Percentiles rank a stretch among this genome's conserved stretches.
Evolutionary conservation across 2,113 vertebrate species (phyloP).

Genomic region (Nesospiza acunhae): DNA sequence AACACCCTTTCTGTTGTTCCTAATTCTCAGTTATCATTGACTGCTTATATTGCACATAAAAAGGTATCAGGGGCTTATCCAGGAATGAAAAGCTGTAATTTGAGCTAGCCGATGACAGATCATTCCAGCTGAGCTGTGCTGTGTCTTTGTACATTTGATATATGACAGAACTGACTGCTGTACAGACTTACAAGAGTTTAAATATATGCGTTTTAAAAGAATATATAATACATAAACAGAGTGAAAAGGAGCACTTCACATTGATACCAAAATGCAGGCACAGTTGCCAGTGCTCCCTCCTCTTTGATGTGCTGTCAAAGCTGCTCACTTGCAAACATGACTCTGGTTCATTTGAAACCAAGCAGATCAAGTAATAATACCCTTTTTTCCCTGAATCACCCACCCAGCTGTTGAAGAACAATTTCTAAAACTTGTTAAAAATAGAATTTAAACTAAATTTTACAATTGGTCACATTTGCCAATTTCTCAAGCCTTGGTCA

Average conservation of each 20-base stretch:
- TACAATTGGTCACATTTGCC: neutral
- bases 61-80: neutral
- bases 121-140: neutral
- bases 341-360: neutral
- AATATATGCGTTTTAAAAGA: neutral
- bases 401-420: neutral
- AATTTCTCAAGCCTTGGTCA: neutral
- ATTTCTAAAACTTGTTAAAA: neutral
- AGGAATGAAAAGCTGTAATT: conserved; percentile 16
- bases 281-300: neutral
- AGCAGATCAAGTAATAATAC: neutral
- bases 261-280: neutral
- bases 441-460: neutral
- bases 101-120: neutral
- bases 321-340: neutral
- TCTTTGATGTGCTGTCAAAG: neutral
- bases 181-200: neutral
- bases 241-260: neutral
- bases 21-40: conserved; percentile 1
- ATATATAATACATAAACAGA: neutral
- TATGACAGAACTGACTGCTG: neutral
- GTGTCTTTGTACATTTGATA: neutral
- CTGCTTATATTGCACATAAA: neutral
- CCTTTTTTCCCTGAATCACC: neutral
- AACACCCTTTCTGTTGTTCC: neutral